Base-by-base conservation (phyloP, 2,113 vertebrate species). In the Thinocorus orbignyianus region DNA sequence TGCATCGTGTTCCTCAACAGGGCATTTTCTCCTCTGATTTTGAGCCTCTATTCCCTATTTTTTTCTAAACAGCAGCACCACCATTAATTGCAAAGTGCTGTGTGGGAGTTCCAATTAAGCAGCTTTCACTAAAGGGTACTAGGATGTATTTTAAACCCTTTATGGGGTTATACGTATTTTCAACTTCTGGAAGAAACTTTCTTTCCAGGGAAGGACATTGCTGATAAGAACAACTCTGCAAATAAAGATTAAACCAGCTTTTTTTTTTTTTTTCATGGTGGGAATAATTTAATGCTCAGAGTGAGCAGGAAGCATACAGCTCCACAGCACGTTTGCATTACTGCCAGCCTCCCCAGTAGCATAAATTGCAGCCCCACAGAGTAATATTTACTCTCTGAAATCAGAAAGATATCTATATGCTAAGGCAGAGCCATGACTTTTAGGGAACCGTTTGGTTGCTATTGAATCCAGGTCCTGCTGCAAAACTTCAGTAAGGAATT, bases 31-130 rank as follows among this genome's bases (percentile, higher is more conserved):
- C n/a, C n/a, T n/a, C n/a, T n/a, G n/a, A n/a, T n/a, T n/a, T n/a
- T n/a, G 44, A 88, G 68, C 31, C 26, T 92, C 62, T 41, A 28
- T 46, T 35, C 39, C 25, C 22, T 35, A 5, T 51, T 79, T 80
- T 80, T 82, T 71, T 60, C 66, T 68, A 49, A 79, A 82, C 2
- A 1, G 69, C 69, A 86, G 52, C 65, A 52, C 79, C 69, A 22
- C 20, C 0, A 1, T 68, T 95, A 95, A 85, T 93, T 90, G 87
- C 60, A 46, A 90, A 88, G 31, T 2, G 1, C 16, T 44, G 55
- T 48, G 92, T 90, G 90, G 82, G 92, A 95, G 85, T 73, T 86
- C 55, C 90, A 96, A 86, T 95, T 86, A 96, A 68, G 90, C 82
- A 81, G 55, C 42, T 88, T 88, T 81, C 69, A 78, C 80, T 64